Evolutionary conservation across 2,113 vertebrate species (phyloP).

Genomic region (Sander vitreus): DNA sequence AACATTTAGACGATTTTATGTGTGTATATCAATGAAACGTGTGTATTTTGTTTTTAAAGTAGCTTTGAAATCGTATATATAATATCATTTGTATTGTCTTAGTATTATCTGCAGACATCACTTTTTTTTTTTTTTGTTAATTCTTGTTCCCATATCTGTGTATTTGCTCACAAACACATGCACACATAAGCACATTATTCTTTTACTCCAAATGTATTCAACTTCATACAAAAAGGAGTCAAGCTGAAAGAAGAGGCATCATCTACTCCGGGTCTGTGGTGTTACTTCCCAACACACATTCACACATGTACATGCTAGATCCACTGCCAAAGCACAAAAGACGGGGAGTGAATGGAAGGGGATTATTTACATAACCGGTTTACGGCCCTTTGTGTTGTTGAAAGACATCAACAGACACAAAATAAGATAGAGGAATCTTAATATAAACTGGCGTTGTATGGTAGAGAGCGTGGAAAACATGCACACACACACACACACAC

Average conservation of each 20-base stretch:
- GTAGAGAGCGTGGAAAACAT: neutral
- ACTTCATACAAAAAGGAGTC: neutral
- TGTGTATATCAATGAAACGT: neutral
- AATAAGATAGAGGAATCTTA: conserved; percentile 9
- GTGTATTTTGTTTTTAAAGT: neutral
- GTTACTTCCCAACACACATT: conserved; percentile 4
- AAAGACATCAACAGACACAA: conserved; percentile 23
- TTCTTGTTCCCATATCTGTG: neutral
- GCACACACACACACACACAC: neutral
- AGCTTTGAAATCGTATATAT: neutral
- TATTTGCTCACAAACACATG: neutral
- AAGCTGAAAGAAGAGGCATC: conserved; percentile 21
- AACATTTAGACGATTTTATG: neutral
- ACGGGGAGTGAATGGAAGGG: conserved; percentile 8
- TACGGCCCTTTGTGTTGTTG: conserved; percentile 29
- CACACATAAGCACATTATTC: neutral
- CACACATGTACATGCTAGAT: neutral
- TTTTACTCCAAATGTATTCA: neutral
- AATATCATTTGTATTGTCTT: neutral
- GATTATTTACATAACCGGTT: conserved; percentile 48
- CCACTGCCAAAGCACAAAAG: conserved; percentile 10
- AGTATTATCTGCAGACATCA: neutral
- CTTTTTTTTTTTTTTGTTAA: neutral
- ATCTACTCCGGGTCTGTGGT: neutral
- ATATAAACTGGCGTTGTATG: neutral